Evolutionary conservation across 2,888 invertebrate species (phyloP), one percentile per base, ranked within the genome.

Genomic region (Coleophora flavipennella): DNA sequence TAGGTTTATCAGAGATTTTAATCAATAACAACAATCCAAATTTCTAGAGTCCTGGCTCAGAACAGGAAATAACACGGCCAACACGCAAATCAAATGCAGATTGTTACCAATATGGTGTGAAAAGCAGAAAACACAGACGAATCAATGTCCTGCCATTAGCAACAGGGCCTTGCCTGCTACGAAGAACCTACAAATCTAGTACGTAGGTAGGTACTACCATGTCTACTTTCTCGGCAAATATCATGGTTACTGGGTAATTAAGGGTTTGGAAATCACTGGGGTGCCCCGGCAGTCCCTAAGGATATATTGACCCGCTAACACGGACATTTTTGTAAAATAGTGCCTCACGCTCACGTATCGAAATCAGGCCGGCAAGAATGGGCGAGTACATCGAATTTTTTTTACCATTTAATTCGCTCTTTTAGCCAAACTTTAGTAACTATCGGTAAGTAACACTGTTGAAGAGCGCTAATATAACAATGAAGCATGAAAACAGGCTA

Each of bases 121-220:
- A 51, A 56, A 54, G 41, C 44, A 48, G 42, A 49, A 50, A 53
- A 54, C 44, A 57, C 53, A 47, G 55, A 57, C 59, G 50, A 73
- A 78, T 79, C 80, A 71, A 80, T 79, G 74, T 59, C 49, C 55
- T 50, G 63, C 55, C 61, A 50, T 58, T 74, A 71, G 77, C 68
- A 74, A 76, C 73, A 76, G 78, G 78, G 76, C 77, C 66, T 73
- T 67, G 69, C 64, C 76, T 59, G 49, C 48, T 59, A 58, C 50
- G 45, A 47, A 3, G 35, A 32, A 49, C 56, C 59, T 60, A 62
- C 48, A 47, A 60, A 55, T 54, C 53, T 13, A 35, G 52, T 55
- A 55, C 14, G 41, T 46, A 46, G 49, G 48, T 46, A 52, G 14
- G 26, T 36, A 41, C 32, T 33, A 25, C 51, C 50, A 48, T 47